These are phyloP conservation scores for Oscheius sp. DNA, from an alignment of 2,888 invertebrate species.

Conservation along the genomic window DNA sequence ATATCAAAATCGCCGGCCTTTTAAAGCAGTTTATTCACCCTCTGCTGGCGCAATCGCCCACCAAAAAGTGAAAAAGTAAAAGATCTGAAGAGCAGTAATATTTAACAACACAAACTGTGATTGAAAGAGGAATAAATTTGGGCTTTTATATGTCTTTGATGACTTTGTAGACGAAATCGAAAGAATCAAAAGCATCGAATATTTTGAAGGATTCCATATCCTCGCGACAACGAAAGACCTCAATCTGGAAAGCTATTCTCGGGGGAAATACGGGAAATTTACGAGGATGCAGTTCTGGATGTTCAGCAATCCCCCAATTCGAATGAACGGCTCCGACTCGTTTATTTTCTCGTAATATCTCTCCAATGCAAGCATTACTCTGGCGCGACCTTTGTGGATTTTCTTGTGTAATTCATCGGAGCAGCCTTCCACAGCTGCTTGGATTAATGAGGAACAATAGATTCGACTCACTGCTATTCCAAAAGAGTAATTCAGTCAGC, in stretches of 20 bases:
- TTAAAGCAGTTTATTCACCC: background rate
- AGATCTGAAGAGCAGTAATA: background rate
- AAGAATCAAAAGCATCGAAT: slow-evolving; percentile 15
- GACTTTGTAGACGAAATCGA: slow-evolving; percentile 16
- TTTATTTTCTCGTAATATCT: background rate
- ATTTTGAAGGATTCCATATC: slow-evolving; percentile 17
- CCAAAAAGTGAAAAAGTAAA: background rate
- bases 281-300: slow-evolving; percentile 5
- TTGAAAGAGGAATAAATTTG: too few relatives aligned
- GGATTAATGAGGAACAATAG: background rate
- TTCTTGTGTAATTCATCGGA: slow-evolving; percentile 2
- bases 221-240: slow-evolving; percentile 14
- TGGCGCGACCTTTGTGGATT: slow-evolving; percentile 4
- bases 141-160: slow-evolving; percentile 10
- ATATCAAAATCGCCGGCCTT: background rate
- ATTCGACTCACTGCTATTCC: background rate
- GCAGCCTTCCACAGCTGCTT: background rate
- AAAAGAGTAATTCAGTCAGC: slow-evolving; percentile 3
- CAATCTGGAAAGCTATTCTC: background rate
- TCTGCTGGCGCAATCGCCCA: background rate
- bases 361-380: slow-evolving; percentile 2
- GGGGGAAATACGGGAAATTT: background rate
- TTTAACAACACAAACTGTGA: too few relatives aligned
- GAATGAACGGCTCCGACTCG: background rate
- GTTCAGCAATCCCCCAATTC: background rate